phyloP scores from a whole-genome alignment of 2,113 vertebrate species.

The Cyprinodon variegatus region DNA sequence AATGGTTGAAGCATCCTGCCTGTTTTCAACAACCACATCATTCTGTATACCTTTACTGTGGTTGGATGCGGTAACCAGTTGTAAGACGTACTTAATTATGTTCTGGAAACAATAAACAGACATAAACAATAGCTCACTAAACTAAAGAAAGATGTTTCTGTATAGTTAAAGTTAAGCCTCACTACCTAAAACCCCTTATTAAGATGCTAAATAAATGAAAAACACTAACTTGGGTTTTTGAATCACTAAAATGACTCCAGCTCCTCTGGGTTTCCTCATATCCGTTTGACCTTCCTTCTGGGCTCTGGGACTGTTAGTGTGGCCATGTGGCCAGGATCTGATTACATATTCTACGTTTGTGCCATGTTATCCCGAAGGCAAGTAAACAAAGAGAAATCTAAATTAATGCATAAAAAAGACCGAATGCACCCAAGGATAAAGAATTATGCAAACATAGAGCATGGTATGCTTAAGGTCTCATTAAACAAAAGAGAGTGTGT shows the following conservation, averaged over 20 bases:
- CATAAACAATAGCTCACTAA: background rate
- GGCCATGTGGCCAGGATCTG: background rate
- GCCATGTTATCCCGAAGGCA: slow-evolving; percentile 18
- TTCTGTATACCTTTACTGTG: too few relatives aligned
- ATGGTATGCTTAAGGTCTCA: background rate
- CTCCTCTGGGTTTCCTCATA: background rate
- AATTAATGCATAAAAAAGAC: background rate
- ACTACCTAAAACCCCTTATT: background rate
- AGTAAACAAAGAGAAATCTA: slow-evolving; percentile 1
- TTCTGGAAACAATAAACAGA: background rate
- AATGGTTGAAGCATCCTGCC: too few relatives aligned
- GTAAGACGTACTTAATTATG: too few relatives aligned
- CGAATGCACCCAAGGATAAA: slow-evolving; percentile 5
- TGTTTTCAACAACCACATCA: too few relatives aligned
- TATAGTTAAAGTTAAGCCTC: background rate
- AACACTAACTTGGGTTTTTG: background rate
- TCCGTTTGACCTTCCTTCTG: slow-evolving; percentile 27
- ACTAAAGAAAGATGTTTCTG: background rate
- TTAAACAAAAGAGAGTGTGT: background rate
- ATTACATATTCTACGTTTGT: slow-evolving; percentile 45
- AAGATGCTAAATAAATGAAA: background rate
- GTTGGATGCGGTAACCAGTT: too few relatives aligned
- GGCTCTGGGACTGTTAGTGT: background rate
- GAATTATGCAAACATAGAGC: background rate
- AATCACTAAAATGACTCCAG: background rate